Base-by-base conservation (phyloP, 2,888 invertebrate species). In the Tetheella fluctuosa region DNA sequence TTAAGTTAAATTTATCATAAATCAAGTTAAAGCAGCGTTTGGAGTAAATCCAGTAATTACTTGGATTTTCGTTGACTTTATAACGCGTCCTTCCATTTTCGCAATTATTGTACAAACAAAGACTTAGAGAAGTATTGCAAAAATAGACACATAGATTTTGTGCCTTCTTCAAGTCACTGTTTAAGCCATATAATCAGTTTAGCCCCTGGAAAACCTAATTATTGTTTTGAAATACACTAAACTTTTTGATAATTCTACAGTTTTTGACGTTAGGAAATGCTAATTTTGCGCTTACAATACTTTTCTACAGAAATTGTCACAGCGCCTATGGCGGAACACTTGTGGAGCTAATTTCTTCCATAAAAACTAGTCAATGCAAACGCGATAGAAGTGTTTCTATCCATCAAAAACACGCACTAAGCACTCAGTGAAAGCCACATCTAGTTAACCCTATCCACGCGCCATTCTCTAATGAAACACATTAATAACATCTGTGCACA, bases 401-500 rank as follows among this genome's bases (percentile, higher is more conserved):
- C n/a, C n/a, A n/a, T n/a, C n/a, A n/a, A n/a, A n/a, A n/a, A n/a
- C n/a, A n/a, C n/a, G n/a, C n/a, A n/a, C n/a, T n/a, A n/a, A n/a
- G n/a, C n/a, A n/a, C n/a, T n/a, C n/a, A n/a, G 6, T 10, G 7
- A 5, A 39, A n/a, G 64, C 57, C 74, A 28, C 62, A 78, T 80
- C 79, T 68, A 79, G 71, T 59, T n/a, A 34, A 39, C 59, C 67
- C 62, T 65, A 72, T 74, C 69, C 66, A 60, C 62, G 68, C 52
- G 30, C 13, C 53, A 52, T 58, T 62, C 67, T 74, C 80, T 86
- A 88, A 88, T 87, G 85, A 88, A 88, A 88, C 76, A 75, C 84
- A 85, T 88, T 88, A 85, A 85, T 83, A 83, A 83, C 86, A 88
- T 83, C 86, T 84, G 87, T 60, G 83, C 77, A 71, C 79, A 81